These are phyloP conservation scores for Fragum whitleyi DNA, from an alignment of 2,888 invertebrate species.

Conservation along the genomic window DNA sequence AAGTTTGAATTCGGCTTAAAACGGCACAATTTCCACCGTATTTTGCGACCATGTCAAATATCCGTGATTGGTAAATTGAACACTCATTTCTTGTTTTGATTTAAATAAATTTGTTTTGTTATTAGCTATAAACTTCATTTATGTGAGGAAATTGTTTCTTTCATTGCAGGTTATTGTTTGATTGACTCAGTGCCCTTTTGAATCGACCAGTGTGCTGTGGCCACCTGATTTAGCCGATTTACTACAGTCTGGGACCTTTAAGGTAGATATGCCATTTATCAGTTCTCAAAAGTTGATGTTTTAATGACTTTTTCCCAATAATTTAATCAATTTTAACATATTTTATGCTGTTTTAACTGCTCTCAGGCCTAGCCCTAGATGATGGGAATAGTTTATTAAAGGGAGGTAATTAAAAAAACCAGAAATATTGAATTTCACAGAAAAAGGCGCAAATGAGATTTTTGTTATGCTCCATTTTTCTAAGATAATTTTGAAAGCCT, in stretches of 20 bases:
- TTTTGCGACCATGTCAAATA: background rate
- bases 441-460: background rate
- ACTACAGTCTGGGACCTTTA: background rate
- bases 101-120: background rate
- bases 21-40: background rate
- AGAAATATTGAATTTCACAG: background rate
- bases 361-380: background rate
- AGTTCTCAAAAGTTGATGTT: background rate
- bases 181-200: background rate
- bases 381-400: background rate
- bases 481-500: background rate
- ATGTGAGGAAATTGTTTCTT: background rate
- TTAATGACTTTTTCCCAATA: background rate
- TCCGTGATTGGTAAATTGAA: background rate
- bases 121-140: background rate
- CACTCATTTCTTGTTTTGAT: background rate
- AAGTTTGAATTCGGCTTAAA: background rate
- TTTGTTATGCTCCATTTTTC: background rate
- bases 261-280: background rate
- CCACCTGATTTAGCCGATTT: background rate
- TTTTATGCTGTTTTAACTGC: background rate
- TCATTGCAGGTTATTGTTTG: slow-evolving; percentile 1
- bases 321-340: background rate
- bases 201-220: background rate
- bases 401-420: background rate